Percentiles rank a stretch among this genome's conserved stretches.
Evolutionary conservation across 2,113 vertebrate genomes (phyloP).

Genomic region (Stigmatopora argus): DNA sequence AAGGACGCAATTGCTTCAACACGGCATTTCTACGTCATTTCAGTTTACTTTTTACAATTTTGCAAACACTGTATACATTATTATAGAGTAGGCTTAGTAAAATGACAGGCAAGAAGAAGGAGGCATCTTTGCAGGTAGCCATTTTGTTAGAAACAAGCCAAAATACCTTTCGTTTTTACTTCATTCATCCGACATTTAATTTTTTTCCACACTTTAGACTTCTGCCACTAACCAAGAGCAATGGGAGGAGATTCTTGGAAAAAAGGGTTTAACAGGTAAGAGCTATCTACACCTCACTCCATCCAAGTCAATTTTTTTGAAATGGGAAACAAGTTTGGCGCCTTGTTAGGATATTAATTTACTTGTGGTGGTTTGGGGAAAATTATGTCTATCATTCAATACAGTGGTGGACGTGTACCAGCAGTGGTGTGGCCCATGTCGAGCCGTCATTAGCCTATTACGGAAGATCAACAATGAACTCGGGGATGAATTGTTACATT

Average conservation of each 20-base stretch:
- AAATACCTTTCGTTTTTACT: not conserved
- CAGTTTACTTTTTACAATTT: not conserved
- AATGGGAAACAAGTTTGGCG: not conserved
- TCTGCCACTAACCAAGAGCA: slow-evolving; percentile 82
- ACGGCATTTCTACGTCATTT: not conserved
- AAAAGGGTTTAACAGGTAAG: slow-evolving; percentile 85
- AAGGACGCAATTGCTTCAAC: not conserved
- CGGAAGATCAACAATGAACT: slow-evolving; percentile 85
- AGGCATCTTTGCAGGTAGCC: slow-evolving; percentile 69
- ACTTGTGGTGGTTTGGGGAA: slow-evolving; percentile 39
- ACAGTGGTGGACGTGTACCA: slow-evolving; percentile 88
- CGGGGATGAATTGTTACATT: slow-evolving; percentile 80
- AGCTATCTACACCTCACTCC: not conserved
- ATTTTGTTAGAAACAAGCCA: not conserved
- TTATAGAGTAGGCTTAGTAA: not conserved
- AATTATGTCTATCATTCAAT: slow-evolving; percentile 14
- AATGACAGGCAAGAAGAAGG: slow-evolving; percentile 77
- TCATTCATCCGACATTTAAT: not conserved
- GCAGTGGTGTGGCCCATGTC: slow-evolving; percentile 93
- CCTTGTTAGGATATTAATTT: not conserved
- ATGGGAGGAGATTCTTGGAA: slow-evolving; percentile 84
- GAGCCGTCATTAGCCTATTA: slow-evolving; percentile 81
- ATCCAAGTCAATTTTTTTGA: not conserved
- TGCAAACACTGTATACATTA: not conserved
- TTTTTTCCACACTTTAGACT: slow-evolving; percentile 54